Evolutionary conservation across 2,888 invertebrate genomes (phyloP), one percentile per base, ranked within the genome.

Genomic region (Iselma pallidipennis): DNA sequence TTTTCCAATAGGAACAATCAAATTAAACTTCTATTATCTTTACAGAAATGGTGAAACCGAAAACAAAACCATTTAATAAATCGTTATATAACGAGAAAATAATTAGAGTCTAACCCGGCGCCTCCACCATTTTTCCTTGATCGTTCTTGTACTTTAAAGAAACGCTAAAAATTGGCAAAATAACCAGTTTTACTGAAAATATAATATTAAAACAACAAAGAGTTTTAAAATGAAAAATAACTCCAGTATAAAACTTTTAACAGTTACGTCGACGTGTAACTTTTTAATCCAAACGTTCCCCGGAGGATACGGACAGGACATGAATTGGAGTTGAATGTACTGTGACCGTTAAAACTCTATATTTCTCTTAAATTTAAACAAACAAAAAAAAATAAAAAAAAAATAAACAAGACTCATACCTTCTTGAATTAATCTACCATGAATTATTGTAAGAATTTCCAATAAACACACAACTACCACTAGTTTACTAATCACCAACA

Each of bases 391-490:
- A 9, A 37, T 26, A 25, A 1, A 42, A 45, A 42, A 55, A 28
- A 28, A 23, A 58, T 31, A 49, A 37, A n/a, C n/a, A n/a, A n/a
- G n/a, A n/a, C n/a, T n/a, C 51, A 52, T 63, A 63, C 63, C 63
- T 63, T 63, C 59, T 59, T 63, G 59, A 31, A 63, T 55, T 58
- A 59, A 52, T 59, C 63, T 63, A 33, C 52, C 63, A 28, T 49
- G 28, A 56, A 59, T 25, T 56, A 55, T 52, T 55, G 48, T 25
- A 62, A 55, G 51, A 42, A 33, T 59, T 48, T 55, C 55, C 51
- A 62, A 51, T 25, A 62, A 31, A 42, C 54, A 55, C 50, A 55
- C 62, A 37, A 62, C 19, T 45, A 62, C n/a, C 53, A 61, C 57
- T 52, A 49, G 49, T 51, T 62, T 58, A 33, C 45, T 52, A 45